Conservation (phyloP, 2,113 vertebrate genomes). For the Lophius piscatorius region DNA sequence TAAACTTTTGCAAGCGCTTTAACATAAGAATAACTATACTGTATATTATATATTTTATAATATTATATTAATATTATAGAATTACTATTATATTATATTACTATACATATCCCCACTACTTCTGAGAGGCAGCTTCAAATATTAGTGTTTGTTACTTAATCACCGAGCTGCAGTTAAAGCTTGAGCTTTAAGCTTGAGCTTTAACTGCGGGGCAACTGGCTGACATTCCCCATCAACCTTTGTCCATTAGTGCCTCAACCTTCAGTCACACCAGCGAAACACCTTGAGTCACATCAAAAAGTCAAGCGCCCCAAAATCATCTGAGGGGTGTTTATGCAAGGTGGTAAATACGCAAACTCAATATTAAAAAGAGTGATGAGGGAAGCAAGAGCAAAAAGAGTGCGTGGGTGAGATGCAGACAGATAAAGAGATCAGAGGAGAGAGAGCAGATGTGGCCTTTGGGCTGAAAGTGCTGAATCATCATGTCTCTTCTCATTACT, state of each 20-base stretch:
- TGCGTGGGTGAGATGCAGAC: constrained; percentile 31
- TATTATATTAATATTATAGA: too few species aligned
- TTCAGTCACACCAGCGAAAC: constrained; percentile 25
- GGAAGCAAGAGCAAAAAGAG: constrained; percentile 14
- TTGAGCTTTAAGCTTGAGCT: background rate
- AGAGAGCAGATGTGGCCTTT: constrained; percentile 74
- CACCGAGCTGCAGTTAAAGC: constrained; percentile 14
- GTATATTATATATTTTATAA: too few species aligned
- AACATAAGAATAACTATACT: too few species aligned
- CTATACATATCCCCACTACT: too few species aligned
- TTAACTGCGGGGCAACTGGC: constrained; percentile 19
- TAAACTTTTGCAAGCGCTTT: too few species aligned
- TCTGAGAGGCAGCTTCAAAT: constrained; percentile 10
- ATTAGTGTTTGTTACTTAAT: background rate
- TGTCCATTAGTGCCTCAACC: background rate
- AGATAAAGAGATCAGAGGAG: constrained; percentile 45
- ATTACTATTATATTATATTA: too few species aligned
- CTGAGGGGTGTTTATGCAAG: constrained; percentile 28
- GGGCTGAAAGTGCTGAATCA: constrained; percentile 78
- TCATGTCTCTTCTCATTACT: constrained; percentile 73
- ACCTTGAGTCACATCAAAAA: constrained; percentile 33
- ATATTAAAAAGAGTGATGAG: constrained; percentile 26
- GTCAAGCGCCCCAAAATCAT: constrained; percentile 34
- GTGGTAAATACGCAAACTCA: constrained; percentile 20
- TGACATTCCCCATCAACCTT: constrained; percentile 17